Percentiles rank a stretch among this genome's conserved stretches.
phyloP scores from a whole-genome alignment of 2,113 vertebrate species.

The Erythrocercus mccallii region DNA sequence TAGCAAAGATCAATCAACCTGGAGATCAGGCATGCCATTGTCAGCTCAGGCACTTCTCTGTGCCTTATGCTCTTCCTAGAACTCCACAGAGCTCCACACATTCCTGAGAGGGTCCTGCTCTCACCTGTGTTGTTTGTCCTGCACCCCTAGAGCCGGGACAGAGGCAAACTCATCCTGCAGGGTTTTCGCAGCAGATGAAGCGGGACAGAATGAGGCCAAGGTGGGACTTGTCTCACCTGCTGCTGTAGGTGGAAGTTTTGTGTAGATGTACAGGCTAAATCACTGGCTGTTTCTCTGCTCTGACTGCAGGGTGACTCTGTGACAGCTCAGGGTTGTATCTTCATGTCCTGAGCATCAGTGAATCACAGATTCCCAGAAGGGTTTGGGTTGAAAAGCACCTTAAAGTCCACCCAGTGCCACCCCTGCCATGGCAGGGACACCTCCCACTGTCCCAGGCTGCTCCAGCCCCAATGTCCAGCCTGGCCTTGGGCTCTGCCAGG shows the following conservation, averaged over 20 bases:
- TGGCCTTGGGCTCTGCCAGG: background rate
- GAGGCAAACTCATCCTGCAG: background rate
- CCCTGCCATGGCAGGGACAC: background rate
- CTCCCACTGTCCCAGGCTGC: background rate
- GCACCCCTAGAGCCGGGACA: background rate
- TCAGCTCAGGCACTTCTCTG: background rate
- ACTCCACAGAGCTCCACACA: background rate
- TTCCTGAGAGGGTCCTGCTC: background rate
- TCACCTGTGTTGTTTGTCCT: fast-evolving
- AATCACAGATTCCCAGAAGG: background rate
- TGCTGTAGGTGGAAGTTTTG: background rate
- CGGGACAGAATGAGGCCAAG: background rate
- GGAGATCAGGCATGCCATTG: background rate
- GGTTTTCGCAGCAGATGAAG: background rate
- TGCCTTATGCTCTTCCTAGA: background rate
- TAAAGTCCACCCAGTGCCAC: fast-evolving
- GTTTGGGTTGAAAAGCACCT: background rate
- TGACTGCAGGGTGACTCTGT: background rate
- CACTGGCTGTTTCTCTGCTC: background rate
- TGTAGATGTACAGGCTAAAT: background rate
- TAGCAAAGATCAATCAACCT: background rate
- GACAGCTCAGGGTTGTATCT: background rate
- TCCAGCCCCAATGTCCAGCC: fast-evolving
- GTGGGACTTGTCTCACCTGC: background rate
- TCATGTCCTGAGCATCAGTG: background rate